Conservation (phyloP, 2,888 invertebrate genomes). For the Allacma fusca region DNA sequence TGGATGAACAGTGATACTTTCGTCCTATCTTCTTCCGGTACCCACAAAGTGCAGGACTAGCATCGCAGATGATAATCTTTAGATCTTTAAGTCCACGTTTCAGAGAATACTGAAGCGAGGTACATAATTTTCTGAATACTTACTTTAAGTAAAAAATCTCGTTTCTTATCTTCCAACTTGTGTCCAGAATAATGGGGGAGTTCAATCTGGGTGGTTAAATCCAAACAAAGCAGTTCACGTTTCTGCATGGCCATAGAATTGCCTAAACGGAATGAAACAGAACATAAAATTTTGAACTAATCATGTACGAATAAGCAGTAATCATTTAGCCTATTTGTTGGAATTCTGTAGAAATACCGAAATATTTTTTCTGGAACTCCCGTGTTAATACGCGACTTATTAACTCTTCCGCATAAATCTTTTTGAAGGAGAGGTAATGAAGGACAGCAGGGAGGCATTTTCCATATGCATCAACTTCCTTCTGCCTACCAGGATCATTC, state of each 20-base stretch:
- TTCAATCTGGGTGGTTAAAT: conserved; percentile 72
- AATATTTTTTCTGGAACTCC: conserved; percentile 70
- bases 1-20: conserved; percentile 68
- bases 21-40: conserved; percentile 46
- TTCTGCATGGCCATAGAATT: conserved; percentile 63
- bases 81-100: background rate
- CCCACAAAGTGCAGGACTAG: conserved; percentile 54
- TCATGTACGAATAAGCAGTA: background rate
- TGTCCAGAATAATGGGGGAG: conserved; percentile 70
- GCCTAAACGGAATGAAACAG: conserved; percentile 34
- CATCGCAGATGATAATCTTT: background rate
- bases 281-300: conserved; percentile 26
- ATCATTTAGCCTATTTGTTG: background rate
- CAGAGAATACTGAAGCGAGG: background rate
- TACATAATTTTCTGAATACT: conserved; percentile 16
- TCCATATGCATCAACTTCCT: conserved; percentile 71
- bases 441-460: conserved; percentile 71
- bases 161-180: conserved; percentile 67
- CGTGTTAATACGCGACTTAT: conserved; percentile 69
- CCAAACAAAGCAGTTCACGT: conserved; percentile 72
- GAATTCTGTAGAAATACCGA: conserved; percentile 65
- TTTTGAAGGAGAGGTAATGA: conserved; percentile 70
- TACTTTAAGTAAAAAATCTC: conserved; percentile 69
- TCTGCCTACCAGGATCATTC: conserved; percentile 64
- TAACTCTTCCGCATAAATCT: conserved; percentile 70